These are phyloP conservation scores for Phaedon cochleariae DNA, from an alignment of 2,888 invertebrate species.

Conservation along the genomic window DNA sequence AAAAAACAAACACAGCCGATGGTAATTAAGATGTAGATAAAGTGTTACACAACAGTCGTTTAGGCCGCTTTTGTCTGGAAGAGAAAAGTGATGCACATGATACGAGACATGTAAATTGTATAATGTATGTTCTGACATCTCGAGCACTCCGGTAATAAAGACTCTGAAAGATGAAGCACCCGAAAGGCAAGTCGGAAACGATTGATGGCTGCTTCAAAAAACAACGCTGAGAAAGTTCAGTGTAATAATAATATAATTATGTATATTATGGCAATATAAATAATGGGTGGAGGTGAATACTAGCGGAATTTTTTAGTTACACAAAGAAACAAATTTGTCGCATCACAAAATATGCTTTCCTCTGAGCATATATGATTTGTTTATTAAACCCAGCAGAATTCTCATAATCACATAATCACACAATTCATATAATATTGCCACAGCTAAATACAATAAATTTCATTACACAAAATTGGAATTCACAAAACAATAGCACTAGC, in stretches of 20 bases:
- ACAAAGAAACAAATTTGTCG: too few species aligned
- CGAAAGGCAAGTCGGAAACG: background rate
- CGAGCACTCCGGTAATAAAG: conserved; percentile 3
- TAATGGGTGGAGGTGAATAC: too few species aligned
- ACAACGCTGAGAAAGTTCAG: conserved; percentile 10
- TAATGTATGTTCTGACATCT: conserved; percentile 16
- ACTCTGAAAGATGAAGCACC: conserved; percentile 10
- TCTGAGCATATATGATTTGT: too few species aligned
- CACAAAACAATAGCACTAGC: too few species aligned
- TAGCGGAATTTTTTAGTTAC: too few species aligned
- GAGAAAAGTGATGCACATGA: conserved; percentile 9
- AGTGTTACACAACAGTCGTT: conserved; percentile 10
- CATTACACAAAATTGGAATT: too few species aligned
- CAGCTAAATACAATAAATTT: too few species aligned
- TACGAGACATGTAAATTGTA: conserved; percentile 22
- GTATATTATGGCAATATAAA: background rate
- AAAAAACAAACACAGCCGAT: conserved; percentile 5
- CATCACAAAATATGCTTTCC: too few species aligned
- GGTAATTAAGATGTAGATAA: conserved; percentile 19
- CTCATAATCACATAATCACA: too few species aligned
- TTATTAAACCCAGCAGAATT: too few species aligned
- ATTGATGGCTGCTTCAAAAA: conserved; percentile 11
- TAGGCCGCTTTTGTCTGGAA: background rate
- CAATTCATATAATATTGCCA: too few species aligned
- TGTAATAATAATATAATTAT: background rate